phyloP scores from a whole-genome alignment of 2,888 invertebrate genomes.

The Microctonus hyperodae region DNA sequence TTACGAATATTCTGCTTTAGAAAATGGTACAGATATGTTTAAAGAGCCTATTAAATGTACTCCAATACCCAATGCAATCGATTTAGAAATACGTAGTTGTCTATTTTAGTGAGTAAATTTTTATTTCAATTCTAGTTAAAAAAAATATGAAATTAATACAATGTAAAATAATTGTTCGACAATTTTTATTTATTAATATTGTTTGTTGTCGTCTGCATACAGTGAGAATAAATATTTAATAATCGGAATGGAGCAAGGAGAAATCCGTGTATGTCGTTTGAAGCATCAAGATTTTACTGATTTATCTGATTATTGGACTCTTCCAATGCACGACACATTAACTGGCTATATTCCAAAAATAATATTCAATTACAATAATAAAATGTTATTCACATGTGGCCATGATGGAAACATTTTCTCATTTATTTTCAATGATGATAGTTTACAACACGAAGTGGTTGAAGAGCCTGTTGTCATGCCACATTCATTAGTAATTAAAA shows the following conservation, averaged over 20 bases:
- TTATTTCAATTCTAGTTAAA: background rate
- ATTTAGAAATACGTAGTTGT: conserved; percentile 68
- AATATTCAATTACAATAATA: conserved; percentile 70
- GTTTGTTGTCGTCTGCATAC: conserved; percentile 11
- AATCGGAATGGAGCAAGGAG: conserved; percentile 70
- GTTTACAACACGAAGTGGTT: conserved; percentile 32
- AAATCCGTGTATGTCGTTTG: conserved; percentile 67
- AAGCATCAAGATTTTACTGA: conserved; percentile 65
- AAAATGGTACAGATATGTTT: conserved; percentile 42
- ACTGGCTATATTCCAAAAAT: conserved; percentile 74
- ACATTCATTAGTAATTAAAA: conserved; percentile 32
- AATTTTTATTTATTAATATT: background rate
- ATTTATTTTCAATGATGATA: conserved; percentile 62
- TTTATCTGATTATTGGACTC: conserved; percentile 71
- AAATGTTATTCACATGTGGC: conserved; percentile 71
- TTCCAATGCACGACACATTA: conserved; percentile 79
- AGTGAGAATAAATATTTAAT: conserved; percentile 65
- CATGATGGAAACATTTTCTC: conserved; percentile 81
- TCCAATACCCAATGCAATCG: conserved; percentile 66
- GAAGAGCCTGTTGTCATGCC: conserved; percentile 17
- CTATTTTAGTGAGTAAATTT: conserved; percentile 64
- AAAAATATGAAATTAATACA: too few species aligned
- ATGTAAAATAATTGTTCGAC: background rate
- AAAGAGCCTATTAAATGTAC: conserved; percentile 64
- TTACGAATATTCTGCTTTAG: conserved; percentile 66